Conservation (phyloP, 2,797 vertebrate genomes). For the Girardinus metallicus region DNA sequence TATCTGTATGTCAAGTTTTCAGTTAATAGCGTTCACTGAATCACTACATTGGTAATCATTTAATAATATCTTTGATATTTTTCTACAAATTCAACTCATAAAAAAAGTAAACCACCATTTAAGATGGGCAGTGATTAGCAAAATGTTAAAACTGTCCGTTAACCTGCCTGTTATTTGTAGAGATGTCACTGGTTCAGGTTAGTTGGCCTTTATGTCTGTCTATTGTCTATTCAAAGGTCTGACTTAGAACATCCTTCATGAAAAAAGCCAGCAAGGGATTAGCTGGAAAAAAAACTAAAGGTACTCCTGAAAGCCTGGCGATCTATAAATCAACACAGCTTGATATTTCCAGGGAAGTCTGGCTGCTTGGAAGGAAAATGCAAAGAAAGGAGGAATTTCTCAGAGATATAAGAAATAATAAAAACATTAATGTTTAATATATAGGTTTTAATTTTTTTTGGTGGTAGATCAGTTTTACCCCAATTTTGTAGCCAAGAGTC, state of each 20-base stretch:
- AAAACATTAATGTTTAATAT: not conserved
- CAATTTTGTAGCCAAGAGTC: not conserved
- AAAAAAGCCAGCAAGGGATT: not conserved
- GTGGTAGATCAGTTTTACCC: not conserved
- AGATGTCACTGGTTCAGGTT: not conserved
- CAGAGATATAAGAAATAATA: not conserved
- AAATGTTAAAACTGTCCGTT: not conserved
- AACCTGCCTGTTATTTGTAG: not conserved
- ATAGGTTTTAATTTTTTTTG: not conserved
- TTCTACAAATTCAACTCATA: not conserved
- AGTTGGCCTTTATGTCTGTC: not conserved
- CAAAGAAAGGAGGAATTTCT: not conserved
- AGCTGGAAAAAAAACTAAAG: not conserved
- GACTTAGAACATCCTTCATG: not conserved
- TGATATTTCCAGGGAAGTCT: not conserved
- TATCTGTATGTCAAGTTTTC: not conserved
- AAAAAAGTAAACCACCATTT: not conserved
- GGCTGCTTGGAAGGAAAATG: not conserved
- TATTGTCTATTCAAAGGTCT: not conserved
- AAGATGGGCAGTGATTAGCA: not conserved
- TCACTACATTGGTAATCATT: not conserved
- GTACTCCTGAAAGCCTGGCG: not conserved
- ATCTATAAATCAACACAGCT: not conserved
- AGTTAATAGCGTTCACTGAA: not conserved
- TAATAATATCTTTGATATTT: not conserved